phyloP scores from a whole-genome alignment of 2,888 invertebrate genomes.

The Microctonus hyperodae region DNA sequence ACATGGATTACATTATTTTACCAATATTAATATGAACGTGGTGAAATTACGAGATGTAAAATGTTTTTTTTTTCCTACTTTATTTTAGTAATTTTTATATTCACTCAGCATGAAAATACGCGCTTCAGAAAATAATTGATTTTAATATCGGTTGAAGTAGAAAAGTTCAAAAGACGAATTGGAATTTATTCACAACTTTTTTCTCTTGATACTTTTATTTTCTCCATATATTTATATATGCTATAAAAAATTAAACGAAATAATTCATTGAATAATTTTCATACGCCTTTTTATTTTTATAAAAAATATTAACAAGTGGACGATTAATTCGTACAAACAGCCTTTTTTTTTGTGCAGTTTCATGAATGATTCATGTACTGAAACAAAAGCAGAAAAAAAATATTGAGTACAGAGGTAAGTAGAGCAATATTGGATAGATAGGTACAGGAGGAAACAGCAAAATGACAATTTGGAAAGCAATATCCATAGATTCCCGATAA shows the following conservation, averaged over 20 bases:
- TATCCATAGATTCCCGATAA: constrained; percentile 28
- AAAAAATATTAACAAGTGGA: too few species aligned
- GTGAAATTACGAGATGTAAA: background rate
- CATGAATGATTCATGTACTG: background rate
- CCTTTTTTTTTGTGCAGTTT: background rate
- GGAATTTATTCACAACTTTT: too few species aligned
- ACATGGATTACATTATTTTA: background rate
- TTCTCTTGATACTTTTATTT: too few species aligned
- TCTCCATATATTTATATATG: too few species aligned
- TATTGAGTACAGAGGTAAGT: constrained; percentile 23
- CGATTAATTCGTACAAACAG: too few species aligned
- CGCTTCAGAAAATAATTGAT: background rate
- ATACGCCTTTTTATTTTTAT: too few species aligned
- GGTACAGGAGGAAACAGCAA: constrained; percentile 10
- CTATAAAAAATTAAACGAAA: too few species aligned
- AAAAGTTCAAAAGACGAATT: too few species aligned
- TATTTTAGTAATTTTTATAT: background rate
- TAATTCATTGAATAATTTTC: too few species aligned
- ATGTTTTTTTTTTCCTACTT: background rate
- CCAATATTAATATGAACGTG: background rate
- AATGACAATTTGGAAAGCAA: constrained; percentile 29
- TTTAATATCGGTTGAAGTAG: background rate
- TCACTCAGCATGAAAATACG: background rate
- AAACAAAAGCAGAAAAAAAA: constrained; percentile 17
- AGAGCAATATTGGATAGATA: constrained; percentile 20